Evolutionary conservation across 30 jellyfish, hydroid and myxozoan species (phyloP), one percentile per base, ranked within the genome.

Genomic region (Aurelia coerulea): DNA sequence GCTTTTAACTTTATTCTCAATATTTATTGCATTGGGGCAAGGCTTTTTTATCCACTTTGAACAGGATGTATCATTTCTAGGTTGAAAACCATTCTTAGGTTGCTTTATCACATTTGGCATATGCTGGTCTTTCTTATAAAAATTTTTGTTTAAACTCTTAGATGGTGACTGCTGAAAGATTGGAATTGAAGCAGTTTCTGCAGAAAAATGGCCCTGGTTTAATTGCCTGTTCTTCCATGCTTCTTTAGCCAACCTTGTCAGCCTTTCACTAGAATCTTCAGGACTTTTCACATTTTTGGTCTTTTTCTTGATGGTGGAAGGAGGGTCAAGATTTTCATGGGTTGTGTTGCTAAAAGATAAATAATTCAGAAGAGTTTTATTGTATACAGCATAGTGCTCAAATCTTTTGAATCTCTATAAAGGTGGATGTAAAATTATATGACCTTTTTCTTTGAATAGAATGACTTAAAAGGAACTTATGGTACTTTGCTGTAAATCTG

Each of bases 161-260:
- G 56, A 5, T 8, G 56, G 56, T 19, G 23, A 14, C 52, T 29
- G 29, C n/a, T 16, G 78, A 31, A 16, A 14, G 18, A 1, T 23
- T 67, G 78, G 35, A 31, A 16, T 67, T n/a, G 51, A 67, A 35
- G 78, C 31, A 3, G 18, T 35, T 31, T 5, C 60, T 2, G 12
- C 52, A 14, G 49, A 17, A 0, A 18, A 14, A 3, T 59, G 23
- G 1, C 63, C 9, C 23, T 10, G n/a, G 0, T 73, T 46, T 51
- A 32, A 12, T 3, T 46, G 64, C 32, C 74, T 84, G 7, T 68
- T 59, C 10, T 34, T 84, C 93, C 93, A 84, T 39, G 79, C 67
- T 46, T 50, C 68, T 63, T 84, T 84, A 16, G 93, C 93, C 10
- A 84, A 34, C 34, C 58, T 31, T 66, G 93, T 73, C 50, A 84